Percentiles rank a stretch among this genome's conserved stretches.
Evolutionary conservation across 2,113 vertebrate species (phyloP).

Genomic region (Taurulus bubalis): DNA sequence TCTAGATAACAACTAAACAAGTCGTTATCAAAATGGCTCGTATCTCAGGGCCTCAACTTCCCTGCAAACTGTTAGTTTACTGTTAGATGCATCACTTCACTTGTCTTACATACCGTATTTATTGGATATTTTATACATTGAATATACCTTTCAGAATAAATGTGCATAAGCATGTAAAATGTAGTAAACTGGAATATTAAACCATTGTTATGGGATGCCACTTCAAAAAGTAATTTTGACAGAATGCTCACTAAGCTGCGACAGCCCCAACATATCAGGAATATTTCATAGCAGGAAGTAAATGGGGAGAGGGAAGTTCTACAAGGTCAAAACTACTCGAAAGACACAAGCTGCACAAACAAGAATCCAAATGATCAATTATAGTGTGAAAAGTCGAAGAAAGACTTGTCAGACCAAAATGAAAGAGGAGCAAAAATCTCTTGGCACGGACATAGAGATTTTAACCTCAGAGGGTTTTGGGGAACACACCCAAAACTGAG

Average conservation of each 20-base stretch:
- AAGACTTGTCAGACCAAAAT: slow-evolving; percentile 21
- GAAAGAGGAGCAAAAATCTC: slow-evolving; percentile 34
- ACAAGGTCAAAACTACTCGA: not conserved
- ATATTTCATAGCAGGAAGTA: slow-evolving; percentile 1
- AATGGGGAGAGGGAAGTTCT: not conserved
- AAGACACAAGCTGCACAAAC: slow-evolving; percentile 12
- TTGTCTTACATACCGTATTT: not conserved
- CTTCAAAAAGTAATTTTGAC: not conserved
- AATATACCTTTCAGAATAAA: not conserved
- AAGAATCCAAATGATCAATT: slow-evolving; percentile 17
- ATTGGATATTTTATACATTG: not conserved
- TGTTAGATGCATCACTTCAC: not conserved
- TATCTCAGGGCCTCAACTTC: not conserved
- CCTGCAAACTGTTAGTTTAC: not conserved
- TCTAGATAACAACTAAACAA: not conserved
- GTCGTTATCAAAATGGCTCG: not conserved
- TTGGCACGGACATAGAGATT: slow-evolving; percentile 13
- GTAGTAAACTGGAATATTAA: not conserved
- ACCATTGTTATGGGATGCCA: not conserved
- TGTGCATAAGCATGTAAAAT: not conserved
- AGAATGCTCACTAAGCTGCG: not conserved
- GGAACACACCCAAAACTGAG: slow-evolving; percentile 30
- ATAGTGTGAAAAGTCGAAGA: not conserved
- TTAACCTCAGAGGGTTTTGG: slow-evolving; percentile 15
- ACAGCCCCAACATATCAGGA: not conserved